Evolutionary conservation across 2,888 invertebrate genomes (phyloP).

Genomic region (Peribatodes rhomboidaria): DNA sequence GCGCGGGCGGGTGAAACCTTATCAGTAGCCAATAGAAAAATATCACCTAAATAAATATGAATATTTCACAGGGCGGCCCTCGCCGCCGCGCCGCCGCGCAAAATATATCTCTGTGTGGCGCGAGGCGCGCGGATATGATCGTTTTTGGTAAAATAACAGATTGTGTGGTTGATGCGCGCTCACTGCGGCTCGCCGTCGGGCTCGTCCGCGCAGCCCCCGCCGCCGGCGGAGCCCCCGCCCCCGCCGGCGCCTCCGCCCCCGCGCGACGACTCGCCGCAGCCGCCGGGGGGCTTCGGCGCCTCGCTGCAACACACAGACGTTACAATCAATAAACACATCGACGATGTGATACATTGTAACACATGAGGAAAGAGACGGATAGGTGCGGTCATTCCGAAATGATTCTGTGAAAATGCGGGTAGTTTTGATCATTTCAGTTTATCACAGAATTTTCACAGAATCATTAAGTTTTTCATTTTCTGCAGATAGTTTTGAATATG

Average conservation of each 20-base stretch:
- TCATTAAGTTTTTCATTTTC: no score
- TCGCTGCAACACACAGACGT: constrained; percentile 35
- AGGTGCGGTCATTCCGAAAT: no score
- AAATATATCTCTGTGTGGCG: constrained; percentile 51
- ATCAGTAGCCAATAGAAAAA: constrained; percentile 87
- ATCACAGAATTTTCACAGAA: no score
- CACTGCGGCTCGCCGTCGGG: constrained; percentile 46
- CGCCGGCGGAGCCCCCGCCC: constrained; percentile 42
- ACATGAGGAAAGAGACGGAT: neutral
- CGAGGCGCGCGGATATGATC: constrained; percentile 54
- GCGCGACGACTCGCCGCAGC: constrained; percentile 47
- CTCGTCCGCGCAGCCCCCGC: constrained; percentile 22
- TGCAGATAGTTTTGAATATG: no score
- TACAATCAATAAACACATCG: neutral
- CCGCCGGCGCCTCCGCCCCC: constrained; percentile 33
- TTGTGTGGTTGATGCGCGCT: constrained; percentile 72
- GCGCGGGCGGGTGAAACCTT: constrained; percentile 76
- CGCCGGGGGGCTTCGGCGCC: constrained; percentile 55
- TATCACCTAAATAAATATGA: constrained; percentile 86
- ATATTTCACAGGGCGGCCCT: constrained; percentile 65
- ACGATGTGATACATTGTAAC: no score
- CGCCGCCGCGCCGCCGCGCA: constrained; percentile 52
- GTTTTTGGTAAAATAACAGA: constrained; percentile 82
- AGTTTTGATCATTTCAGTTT: no score
- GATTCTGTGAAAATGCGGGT: no score